These are phyloP conservation scores for Drosophila pseudotalamancana DNA, from an alignment of 2,888 invertebrate genomes.

Conservation along the genomic window DNA sequence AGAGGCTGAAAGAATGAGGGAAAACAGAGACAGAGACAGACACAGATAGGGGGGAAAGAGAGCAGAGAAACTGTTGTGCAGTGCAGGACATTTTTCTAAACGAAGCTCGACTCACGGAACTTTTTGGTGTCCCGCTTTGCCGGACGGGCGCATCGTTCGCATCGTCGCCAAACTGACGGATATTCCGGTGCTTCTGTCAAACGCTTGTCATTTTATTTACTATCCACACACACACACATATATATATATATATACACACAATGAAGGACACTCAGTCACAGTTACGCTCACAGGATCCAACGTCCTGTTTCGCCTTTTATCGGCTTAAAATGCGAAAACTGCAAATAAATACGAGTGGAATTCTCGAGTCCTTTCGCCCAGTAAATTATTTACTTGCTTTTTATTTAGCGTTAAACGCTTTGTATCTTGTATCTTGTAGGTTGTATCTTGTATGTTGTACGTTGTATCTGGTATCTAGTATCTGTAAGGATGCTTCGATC, in stretches of 20 bases:
- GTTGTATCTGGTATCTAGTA: conserved; percentile 3
- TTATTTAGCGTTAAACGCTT: conserved; percentile 69
- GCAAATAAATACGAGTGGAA: conserved; percentile 69
- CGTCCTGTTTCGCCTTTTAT: conserved; percentile 63
- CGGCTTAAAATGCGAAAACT: conserved; percentile 78
- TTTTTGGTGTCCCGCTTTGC: conserved; percentile 47
- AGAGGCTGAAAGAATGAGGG: conserved; percentile 1
- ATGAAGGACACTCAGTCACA: conserved; percentile 1
- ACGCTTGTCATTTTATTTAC: conserved; percentile 79
- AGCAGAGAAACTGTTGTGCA: conserved; percentile 23
- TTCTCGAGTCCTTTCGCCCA: conserved; percentile 30
- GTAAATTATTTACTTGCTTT: conserved; percentile 72
- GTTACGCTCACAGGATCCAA: conserved; percentile 6
- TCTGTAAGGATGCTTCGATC: conserved; percentile 42
- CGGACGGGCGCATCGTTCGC: conserved; percentile 68
- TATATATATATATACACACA: neutral
- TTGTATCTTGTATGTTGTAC: conserved; percentile 19
- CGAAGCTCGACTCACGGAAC: conserved; percentile 56
- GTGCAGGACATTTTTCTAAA: conserved; percentile 56
- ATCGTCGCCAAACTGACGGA: conserved; percentile 80
- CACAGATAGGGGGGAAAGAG: too few relatives aligned
- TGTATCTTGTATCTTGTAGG: neutral
- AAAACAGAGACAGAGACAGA: neutral
- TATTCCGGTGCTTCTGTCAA: conserved; percentile 84
- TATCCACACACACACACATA: conserved; percentile 2